Evolutionary conservation across 2,888 invertebrate genomes (phyloP).

Genomic region (Ornithoptera priamus): DNA sequence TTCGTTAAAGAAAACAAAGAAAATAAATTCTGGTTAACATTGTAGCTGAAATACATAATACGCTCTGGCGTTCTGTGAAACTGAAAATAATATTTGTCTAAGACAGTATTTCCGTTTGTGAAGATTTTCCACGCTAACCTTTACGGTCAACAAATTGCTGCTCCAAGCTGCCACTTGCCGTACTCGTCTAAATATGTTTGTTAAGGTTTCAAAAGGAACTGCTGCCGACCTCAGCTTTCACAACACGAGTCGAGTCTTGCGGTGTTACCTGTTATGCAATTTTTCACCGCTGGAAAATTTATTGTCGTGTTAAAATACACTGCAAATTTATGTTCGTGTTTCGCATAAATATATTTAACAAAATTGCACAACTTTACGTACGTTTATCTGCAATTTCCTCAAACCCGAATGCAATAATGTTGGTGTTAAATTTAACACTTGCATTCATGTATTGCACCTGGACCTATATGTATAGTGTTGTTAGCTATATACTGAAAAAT

Average conservation of each 20-base stretch:
- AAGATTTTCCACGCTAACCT: slow-evolving; percentile 8
- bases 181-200: slow-evolving; percentile 13
- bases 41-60: too few relatives aligned
- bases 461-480: too few relatives aligned
- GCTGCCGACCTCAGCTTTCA: slow-evolving; percentile 1
- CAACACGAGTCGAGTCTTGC: neutral
- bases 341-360: neutral
- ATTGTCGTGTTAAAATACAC: slow-evolving; percentile 1
- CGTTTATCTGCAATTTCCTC: too few relatives aligned
- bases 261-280: slow-evolving; percentile 9
- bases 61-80: neutral
- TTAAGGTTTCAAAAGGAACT: slow-evolving; percentile 15
- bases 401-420: too few relatives aligned
- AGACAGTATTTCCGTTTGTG: slow-evolving; percentile 3
- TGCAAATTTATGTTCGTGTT: neutral
- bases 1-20: too few relatives aligned
- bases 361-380: neutral
- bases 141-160: slow-evolving; percentile 14
- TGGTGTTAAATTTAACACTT: too few relatives aligned
- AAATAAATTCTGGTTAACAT: too few relatives aligned
- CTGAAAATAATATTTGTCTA: slow-evolving; percentile 1
- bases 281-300: slow-evolving; percentile 10
- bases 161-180: slow-evolving; percentile 6
- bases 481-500: too few relatives aligned
- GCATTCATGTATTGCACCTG: too few relatives aligned